phyloP scores from a whole-genome alignment of 2,888 invertebrate species.

The Morpho achilles region DNA sequence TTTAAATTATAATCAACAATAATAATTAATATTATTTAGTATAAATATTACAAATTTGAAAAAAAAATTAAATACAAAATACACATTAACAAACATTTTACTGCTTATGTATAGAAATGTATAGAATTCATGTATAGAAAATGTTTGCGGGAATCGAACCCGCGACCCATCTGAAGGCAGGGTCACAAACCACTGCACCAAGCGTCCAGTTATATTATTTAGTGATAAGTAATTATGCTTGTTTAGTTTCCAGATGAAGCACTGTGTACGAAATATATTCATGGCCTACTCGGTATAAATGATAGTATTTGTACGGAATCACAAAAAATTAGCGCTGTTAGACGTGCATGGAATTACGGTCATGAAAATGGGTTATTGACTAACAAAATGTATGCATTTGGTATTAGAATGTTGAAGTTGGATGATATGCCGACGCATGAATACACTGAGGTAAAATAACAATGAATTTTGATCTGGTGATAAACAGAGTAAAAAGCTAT shows the following conservation, averaged over 20 bases:
- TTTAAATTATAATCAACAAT: constrained; percentile 1
- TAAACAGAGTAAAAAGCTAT: too few species aligned
- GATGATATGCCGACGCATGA: constrained; percentile 50
- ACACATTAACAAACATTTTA: too few species aligned
- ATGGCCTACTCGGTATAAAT: constrained; percentile 47
- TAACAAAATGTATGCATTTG: constrained; percentile 65
- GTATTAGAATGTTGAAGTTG: constrained; percentile 55
- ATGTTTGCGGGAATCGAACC: too few species aligned
- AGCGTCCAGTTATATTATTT: too few species aligned
- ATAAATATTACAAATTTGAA: too few species aligned
- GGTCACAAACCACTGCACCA: too few species aligned
- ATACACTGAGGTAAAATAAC: constrained; percentile 51
- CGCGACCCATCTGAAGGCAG: too few species aligned
- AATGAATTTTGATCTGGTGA: too few species aligned
- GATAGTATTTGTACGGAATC: constrained; percentile 46
- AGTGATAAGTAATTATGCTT: not conserved
- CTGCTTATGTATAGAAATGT: too few species aligned
- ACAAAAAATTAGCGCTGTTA: constrained; percentile 56
- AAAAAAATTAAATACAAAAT: too few species aligned
- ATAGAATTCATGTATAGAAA: too few species aligned
- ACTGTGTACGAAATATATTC: constrained; percentile 62
- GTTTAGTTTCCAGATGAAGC: constrained; percentile 60
- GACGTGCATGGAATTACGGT: constrained; percentile 62
- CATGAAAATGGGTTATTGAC: constrained; percentile 55
- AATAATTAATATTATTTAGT: too few species aligned